Evolutionary conservation across 1,140 invertebrate genomes (phyloP).

Genomic region (Trichonephila clavata): DNA sequence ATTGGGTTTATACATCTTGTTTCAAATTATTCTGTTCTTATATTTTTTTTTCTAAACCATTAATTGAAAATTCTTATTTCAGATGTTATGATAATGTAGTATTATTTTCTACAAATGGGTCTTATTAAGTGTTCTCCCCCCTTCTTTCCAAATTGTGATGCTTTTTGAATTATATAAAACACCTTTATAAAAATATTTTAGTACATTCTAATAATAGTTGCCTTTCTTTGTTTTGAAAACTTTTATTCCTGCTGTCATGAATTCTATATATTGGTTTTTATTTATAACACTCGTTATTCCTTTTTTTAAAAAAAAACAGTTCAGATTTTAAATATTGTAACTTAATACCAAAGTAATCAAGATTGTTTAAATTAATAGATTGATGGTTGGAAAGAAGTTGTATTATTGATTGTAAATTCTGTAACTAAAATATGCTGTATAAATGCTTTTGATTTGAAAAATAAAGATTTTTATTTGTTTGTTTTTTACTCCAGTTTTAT

Average conservation of each 20-base stretch:
- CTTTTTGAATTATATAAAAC: too few relatives aligned
- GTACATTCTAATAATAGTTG: neutral
- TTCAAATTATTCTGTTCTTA: too few relatives aligned
- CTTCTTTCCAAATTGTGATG: too few relatives aligned
- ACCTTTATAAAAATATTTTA: neutral
- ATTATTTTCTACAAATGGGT: too few relatives aligned
- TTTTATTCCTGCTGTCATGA: neutral
- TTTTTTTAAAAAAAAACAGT: neutral
- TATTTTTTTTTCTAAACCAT: too few relatives aligned
- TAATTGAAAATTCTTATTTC: too few relatives aligned
- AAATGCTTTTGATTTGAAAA: neutral
- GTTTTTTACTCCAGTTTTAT: neutral
- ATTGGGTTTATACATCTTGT: too few relatives aligned
- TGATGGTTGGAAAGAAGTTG: neutral
- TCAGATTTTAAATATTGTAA: neutral
- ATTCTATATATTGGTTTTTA: neutral
- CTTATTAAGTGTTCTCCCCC: too few relatives aligned
- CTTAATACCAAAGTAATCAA: neutral
- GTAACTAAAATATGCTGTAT: neutral
- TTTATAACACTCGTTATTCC: neutral
- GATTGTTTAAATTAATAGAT: neutral
- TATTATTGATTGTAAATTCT: neutral
- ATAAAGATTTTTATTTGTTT: conserved; percentile 10
- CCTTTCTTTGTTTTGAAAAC: neutral
- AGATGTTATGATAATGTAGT: too few relatives aligned